These are phyloP conservation scores for Pycnonotus jocosus DNA, from an alignment of 2,113 vertebrate species.

Conservation along the genomic window DNA sequence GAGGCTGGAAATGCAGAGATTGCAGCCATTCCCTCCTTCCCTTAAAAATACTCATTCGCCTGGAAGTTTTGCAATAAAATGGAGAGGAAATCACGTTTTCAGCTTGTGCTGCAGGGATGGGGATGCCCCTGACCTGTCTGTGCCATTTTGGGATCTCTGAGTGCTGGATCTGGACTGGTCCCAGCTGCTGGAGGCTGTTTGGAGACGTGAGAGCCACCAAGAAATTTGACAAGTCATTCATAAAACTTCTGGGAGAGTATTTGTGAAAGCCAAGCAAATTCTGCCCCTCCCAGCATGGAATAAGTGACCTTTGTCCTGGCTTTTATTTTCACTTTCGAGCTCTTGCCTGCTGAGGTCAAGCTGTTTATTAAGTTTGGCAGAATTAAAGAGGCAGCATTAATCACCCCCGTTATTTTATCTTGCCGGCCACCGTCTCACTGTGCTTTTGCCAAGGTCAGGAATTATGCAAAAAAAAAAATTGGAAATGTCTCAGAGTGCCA, in stretches of 20 bases:
- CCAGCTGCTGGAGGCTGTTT: not conserved
- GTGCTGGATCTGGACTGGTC: not conserved
- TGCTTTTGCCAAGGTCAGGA: not conserved
- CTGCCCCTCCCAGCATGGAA: not conserved
- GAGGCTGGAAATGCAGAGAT: not conserved
- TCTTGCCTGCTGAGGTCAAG: not conserved
- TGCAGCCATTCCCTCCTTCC: not conserved
- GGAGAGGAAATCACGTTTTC: not conserved
- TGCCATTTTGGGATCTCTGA: not conserved
- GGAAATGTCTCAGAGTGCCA: not conserved
- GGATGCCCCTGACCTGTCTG: not conserved
- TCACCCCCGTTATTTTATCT: not conserved
- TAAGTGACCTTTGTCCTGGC: constrained; percentile 22
- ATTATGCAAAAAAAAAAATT: not conserved
- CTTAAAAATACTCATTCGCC: not conserved
- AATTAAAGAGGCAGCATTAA: not conserved
- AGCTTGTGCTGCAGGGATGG: accelerated
- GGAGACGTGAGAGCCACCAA: not conserved
- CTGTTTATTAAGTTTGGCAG: not conserved
- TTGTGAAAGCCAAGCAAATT: not conserved
- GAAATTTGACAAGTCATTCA: not conserved
- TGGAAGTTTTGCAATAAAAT: not conserved
- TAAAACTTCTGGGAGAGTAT: not conserved
- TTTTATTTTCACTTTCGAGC: constrained; percentile 54
- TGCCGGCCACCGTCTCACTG: not conserved